Conservation (phyloP, 1,140 invertebrate species). For the Drosophila pallidifrons region DNA sequence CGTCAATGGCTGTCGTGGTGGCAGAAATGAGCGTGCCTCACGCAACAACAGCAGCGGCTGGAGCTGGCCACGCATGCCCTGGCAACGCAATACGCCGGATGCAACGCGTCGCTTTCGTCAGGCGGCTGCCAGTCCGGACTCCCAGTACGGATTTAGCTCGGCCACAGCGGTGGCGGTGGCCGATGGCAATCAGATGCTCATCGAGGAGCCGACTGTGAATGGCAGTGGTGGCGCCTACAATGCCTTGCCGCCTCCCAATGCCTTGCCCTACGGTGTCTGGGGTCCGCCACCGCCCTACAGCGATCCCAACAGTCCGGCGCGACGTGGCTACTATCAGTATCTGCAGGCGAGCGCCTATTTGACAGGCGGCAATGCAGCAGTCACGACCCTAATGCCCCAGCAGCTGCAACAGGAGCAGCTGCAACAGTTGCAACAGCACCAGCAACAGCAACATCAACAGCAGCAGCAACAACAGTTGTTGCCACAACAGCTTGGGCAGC, state of each 20-base stretch:
- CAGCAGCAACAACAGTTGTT: conserved; percentile 45
- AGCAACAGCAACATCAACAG: conserved; percentile 41
- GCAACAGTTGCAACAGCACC: conserved; percentile 50
- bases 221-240: conserved; percentile 35
- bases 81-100: conserved; percentile 85
- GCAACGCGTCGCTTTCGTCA: conserved; percentile 74
- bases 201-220: conserved; percentile 55
- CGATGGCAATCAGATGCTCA: conserved; percentile 67
- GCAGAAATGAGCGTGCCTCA: conserved; percentile 69
- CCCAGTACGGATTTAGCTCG: conserved; percentile 88
- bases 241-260: conserved; percentile 71
- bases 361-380: conserved; percentile 24
- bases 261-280: conserved; percentile 86
- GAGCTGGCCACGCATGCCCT: conserved; percentile 87
- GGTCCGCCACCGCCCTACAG: conserved; percentile 91
- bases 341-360: conserved; percentile 72
- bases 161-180: conserved; percentile 64
- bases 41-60: conserved; percentile 87
- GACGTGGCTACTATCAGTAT: conserved; percentile 85
- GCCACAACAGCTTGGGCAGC: conserved; percentile 30
- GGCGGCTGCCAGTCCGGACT: conserved; percentile 87
- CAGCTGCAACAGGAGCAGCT: conserved; percentile 58
- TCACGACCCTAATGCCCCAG: conserved; percentile 44
- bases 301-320: conserved; percentile 89
- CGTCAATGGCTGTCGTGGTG: conserved; percentile 27